These are phyloP conservation scores for Raphicerus campestris DNA, from an alignment of 2,113 vertebrate genomes.

Conservation along the genomic window DNA sequence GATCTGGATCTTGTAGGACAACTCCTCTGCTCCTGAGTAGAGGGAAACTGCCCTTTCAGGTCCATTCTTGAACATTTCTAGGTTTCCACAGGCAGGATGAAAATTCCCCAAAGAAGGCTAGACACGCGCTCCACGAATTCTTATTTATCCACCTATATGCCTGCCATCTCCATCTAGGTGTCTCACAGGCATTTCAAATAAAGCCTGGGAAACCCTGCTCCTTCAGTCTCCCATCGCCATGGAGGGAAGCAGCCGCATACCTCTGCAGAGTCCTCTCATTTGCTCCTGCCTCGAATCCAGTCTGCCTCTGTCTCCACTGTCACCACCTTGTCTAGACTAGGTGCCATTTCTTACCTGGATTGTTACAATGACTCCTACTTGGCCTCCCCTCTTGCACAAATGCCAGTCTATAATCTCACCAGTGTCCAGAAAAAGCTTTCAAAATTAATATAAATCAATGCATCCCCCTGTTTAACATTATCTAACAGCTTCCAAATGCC, in stretches of 20 bases:
- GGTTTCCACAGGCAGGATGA: not conserved
- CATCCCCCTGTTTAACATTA: not conserved
- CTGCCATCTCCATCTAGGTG: not conserved
- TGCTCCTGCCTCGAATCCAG: not conserved
- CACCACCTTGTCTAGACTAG: not conserved
- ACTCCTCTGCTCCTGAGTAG: not conserved
- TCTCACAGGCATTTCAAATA: not conserved
- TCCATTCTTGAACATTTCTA: not conserved
- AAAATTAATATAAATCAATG: not conserved
- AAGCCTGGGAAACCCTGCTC: not conserved
- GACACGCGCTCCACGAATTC: not conserved
- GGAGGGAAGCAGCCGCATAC: not conserved
- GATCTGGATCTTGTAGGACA: not conserved
- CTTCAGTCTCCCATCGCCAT: not conserved
- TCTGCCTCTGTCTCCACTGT: not conserved
- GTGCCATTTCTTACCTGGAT: not conserved
- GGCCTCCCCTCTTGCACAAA: not conserved
- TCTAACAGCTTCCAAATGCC: not conserved
- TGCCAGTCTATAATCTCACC: not conserved
- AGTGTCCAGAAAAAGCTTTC: not conserved
- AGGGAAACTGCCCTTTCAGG: not conserved
- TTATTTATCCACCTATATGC: not conserved
- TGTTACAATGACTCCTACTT: not conserved
- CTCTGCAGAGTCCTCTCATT: not conserved
- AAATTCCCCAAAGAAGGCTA: not conserved